Evolutionary conservation across 64 coral and sea anemone genomes (phyloP).

Genomic region (Montipora efflorescens): DNA sequence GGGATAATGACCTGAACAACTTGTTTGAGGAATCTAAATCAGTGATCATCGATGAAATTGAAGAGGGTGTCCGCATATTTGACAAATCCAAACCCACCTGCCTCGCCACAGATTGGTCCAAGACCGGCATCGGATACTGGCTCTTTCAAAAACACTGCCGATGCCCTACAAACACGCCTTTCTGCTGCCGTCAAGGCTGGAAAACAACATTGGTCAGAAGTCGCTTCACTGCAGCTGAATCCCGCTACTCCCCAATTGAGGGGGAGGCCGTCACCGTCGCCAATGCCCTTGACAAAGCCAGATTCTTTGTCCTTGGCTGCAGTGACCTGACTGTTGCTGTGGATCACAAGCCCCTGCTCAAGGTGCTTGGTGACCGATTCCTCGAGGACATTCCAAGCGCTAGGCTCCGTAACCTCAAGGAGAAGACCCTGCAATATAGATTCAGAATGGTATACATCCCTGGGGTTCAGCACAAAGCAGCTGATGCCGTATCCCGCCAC

Average conservation of each 20-base stretch:
- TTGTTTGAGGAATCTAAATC: constrained; percentile 61
- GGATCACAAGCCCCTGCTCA: constrained; percentile 69
- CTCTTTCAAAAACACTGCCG: constrained; percentile 73
- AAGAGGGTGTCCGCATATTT: constrained; percentile 60
- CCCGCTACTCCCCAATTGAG: constrained; percentile 49
- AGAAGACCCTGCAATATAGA: constrained; percentile 61
- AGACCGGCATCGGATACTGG: constrained; percentile 58
- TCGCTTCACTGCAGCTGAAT: constrained; percentile 73
- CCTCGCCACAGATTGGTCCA: background rate
- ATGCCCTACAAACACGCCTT: constrained; percentile 14
- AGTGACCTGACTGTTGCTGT: constrained; percentile 52
- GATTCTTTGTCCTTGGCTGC: constrained; percentile 65
- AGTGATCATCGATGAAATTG: constrained; percentile 53
- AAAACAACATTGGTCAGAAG: constrained; percentile 69
- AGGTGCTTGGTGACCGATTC: constrained; percentile 36
- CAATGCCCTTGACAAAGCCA: constrained; percentile 49
- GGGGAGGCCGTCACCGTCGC: constrained; percentile 63
- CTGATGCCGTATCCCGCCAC: constrained; percentile 59
- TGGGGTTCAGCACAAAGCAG: constrained; percentile 45
- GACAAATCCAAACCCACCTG: constrained; percentile 34
- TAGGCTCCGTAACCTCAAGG: constrained; percentile 66
- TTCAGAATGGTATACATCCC: constrained; percentile 57
- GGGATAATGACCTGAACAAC: constrained; percentile 45
- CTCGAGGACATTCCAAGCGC: constrained; percentile 45
- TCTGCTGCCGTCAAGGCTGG: constrained; percentile 64